Conservation (phyloP, 2,888 invertebrate species). For the Tetrapedia diversipes region DNA sequence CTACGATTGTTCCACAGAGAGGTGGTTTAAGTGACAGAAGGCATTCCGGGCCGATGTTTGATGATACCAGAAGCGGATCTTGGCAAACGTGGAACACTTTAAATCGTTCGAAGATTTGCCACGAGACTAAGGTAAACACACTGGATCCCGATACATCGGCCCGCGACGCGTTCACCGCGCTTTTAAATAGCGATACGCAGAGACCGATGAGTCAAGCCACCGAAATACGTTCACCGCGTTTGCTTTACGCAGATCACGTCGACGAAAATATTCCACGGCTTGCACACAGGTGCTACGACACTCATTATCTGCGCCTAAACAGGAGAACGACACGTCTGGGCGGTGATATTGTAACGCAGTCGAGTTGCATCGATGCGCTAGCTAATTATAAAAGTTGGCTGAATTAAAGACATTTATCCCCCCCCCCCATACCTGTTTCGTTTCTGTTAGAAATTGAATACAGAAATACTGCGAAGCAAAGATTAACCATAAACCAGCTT, state of each 20-base stretch:
- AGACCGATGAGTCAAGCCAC: constrained; percentile 51
- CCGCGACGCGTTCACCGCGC: constrained; percentile 23
- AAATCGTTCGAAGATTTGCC: constrained; percentile 15
- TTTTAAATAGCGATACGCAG: constrained; percentile 50
- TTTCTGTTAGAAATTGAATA: too few relatives aligned
- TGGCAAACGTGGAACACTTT: not conserved
- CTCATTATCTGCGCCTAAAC: constrained; percentile 30
- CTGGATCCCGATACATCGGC: constrained; percentile 32
- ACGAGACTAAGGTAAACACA: constrained; percentile 42
- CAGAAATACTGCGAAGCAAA: too few relatives aligned
- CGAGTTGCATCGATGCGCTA: too few relatives aligned
- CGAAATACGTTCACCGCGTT: constrained; percentile 48
- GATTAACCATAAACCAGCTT: too few relatives aligned
- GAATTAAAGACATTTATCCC: too few relatives aligned
- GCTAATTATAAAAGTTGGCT: too few relatives aligned
- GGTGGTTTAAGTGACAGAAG: too few relatives aligned
- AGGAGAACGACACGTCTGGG: constrained; percentile 2
- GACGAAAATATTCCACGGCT: constrained; percentile 54
- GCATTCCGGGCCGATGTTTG: not conserved
- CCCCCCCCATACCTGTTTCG: too few relatives aligned
- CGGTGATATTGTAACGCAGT: not conserved
- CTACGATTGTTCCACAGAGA: not conserved
- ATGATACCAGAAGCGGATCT: not conserved
- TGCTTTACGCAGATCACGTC: constrained; percentile 36
- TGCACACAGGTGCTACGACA: constrained; percentile 46